Percentiles rank a stretch among this genome's conserved stretches.
These are phyloP conservation scores for Drosophila paracracens DNA, from an alignment of 2,888 invertebrate species.

Conservation along the genomic window DNA sequence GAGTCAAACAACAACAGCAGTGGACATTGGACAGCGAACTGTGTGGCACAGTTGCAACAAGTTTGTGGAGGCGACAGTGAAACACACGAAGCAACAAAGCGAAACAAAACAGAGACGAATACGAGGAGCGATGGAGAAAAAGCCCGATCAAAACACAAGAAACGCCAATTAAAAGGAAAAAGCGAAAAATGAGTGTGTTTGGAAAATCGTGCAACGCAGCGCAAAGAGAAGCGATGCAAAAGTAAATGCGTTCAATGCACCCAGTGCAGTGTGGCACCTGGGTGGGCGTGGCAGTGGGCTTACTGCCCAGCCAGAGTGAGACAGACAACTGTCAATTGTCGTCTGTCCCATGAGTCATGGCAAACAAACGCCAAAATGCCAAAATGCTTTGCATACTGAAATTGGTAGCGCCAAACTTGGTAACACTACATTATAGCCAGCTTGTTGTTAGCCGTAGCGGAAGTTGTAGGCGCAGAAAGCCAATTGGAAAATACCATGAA, in stretches of 20 bases:
- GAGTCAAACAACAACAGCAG: neutral
- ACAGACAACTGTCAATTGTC: conserved; percentile 33
- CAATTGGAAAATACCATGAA: conserved; percentile 47
- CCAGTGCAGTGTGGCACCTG: conserved; percentile 13
- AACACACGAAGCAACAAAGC: conserved; percentile 12
- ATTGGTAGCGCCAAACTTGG: conserved; percentile 27
- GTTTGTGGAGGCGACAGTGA: conserved; percentile 66
- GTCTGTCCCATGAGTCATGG: conserved; percentile 49
- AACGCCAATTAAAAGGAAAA: conserved; percentile 70
- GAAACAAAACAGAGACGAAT: conserved; percentile 6
- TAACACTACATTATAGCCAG: conserved; percentile 19
- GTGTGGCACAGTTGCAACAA: conserved; percentile 74
- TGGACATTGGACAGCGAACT: conserved; percentile 36
- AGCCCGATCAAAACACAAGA: conserved; percentile 57
- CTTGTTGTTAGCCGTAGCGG: conserved; percentile 51
- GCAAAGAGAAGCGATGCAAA: conserved; percentile 37
- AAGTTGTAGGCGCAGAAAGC: conserved; percentile 69
- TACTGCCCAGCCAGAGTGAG: neutral
- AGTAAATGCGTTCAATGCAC: conserved; percentile 75
- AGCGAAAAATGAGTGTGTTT: conserved; percentile 61
- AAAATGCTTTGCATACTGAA: conserved; percentile 32
- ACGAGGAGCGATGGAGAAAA: conserved; percentile 36
- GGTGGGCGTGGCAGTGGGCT: conserved; percentile 36
- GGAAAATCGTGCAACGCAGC: conserved; percentile 55
- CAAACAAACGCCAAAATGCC: conserved; percentile 40